Conservation (phyloP, 2,113 vertebrate genomes). For the Rattus rattus region DNA sequence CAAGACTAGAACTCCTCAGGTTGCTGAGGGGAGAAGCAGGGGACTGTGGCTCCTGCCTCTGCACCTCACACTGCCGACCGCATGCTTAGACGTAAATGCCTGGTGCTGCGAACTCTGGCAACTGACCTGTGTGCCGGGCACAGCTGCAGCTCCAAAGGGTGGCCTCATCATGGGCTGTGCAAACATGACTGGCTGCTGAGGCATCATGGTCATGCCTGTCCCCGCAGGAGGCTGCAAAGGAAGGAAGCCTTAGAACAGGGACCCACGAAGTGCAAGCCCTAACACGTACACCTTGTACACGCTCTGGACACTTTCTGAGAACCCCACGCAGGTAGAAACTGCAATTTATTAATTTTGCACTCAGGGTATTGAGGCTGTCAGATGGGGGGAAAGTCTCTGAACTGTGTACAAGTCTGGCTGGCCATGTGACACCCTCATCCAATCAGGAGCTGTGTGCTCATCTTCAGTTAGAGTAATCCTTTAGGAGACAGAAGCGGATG, state of each 20-base stretch:
- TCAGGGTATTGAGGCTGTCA: neutral
- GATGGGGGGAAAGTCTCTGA: neutral
- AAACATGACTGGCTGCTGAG: slow-evolving; percentile 94
- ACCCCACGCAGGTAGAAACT: neutral
- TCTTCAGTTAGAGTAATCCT: neutral
- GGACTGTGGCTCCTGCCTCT: neutral
- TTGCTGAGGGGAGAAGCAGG: neutral
- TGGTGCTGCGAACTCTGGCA: neutral
- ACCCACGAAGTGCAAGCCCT: neutral
- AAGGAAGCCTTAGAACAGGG: neutral
- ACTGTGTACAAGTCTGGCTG: neutral
- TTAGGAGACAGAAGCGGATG: slow-evolving; percentile 1
- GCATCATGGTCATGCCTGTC: slow-evolving; percentile 94
- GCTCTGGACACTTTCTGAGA: neutral
- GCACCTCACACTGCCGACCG: too few relatives aligned
- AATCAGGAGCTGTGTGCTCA: neutral
- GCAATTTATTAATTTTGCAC: neutral
- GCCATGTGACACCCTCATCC: neutral
- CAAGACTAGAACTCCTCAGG: neutral
- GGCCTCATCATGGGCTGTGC: slow-evolving; percentile 98
- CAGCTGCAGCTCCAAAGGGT: slow-evolving; percentile 90
- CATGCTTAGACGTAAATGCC: neutral
- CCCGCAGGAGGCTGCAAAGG: slow-evolving; percentile 90
- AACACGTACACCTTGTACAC: neutral
- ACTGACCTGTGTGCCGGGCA: slow-evolving; percentile 92